Evolutionary conservation across 2,888 invertebrate genomes (phyloP).

Genomic region (Phortica magna): DNA sequence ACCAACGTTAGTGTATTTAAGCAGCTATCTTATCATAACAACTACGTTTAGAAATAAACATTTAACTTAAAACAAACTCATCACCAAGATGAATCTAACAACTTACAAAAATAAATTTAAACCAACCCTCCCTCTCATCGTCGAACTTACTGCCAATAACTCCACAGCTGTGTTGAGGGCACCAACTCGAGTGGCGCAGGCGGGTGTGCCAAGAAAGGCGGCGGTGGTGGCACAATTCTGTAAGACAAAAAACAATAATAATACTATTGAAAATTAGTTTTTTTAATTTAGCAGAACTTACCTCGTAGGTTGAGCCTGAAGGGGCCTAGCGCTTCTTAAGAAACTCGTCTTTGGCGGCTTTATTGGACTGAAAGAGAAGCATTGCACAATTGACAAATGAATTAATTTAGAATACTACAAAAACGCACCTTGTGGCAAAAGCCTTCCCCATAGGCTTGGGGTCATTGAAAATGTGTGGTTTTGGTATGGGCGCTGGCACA

Average conservation of each 20-base stretch:
- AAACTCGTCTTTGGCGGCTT: conserved; percentile 15
- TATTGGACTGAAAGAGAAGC: neutral
- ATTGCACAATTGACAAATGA: neutral
- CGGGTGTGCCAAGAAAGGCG: conserved; percentile 51
- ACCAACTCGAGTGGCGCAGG: conserved; percentile 60
- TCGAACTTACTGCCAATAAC: conserved; percentile 64
- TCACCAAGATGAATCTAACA: no score
- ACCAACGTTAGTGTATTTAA: no score
- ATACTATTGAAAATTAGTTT: neutral
- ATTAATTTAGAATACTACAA: no score
- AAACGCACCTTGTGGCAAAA: neutral
- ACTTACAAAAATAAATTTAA: no score
- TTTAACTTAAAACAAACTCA: no score
- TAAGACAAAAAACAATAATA: neutral
- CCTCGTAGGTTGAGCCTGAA: neutral
- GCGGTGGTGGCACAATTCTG: conserved; percentile 42
- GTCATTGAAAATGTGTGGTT: conserved; percentile 1
- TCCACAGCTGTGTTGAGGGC: conserved; percentile 63
- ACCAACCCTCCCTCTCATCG: no score
- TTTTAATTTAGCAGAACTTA: neutral
- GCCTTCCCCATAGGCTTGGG: neutral
- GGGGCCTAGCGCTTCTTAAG: neutral
- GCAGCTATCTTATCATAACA: no score
- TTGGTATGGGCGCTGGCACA: conserved; percentile 30
- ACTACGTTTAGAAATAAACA: no score